Conservation (phyloP, 2,888 invertebrate genomes). For the Lacanobia oleracea region DNA sequence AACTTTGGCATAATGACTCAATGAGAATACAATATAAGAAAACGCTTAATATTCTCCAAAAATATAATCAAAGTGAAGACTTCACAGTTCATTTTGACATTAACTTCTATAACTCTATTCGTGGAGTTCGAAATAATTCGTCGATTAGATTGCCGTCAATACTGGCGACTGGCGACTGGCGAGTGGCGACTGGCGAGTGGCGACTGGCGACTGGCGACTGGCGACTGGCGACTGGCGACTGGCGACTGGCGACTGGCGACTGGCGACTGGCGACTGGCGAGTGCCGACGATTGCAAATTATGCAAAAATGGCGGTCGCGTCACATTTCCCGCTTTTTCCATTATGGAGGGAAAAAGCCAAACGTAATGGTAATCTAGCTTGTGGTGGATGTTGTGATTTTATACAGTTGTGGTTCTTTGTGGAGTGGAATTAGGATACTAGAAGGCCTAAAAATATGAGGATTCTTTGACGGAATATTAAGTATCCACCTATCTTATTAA, state of each 20-base stretch:
- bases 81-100: slow-evolving; percentile 16
- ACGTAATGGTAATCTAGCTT: slow-evolving; percentile 30
- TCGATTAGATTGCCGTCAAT: slow-evolving; percentile 55
- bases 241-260: slow-evolving; percentile 38
- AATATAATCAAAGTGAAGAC: slow-evolving; percentile 21
- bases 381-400: neutral
- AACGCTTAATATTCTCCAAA: slow-evolving; percentile 7
- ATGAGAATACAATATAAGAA: neutral
- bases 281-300: slow-evolving; percentile 60
- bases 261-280: slow-evolving; percentile 36
- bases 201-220: slow-evolving; percentile 35
- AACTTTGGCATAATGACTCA: neutral
- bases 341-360: slow-evolving; percentile 43
- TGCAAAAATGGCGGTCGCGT: slow-evolving; percentile 57
- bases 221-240: slow-evolving; percentile 33
- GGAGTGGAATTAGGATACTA: neutral
- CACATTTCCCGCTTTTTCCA: slow-evolving; percentile 49
- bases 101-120: slow-evolving; percentile 51
- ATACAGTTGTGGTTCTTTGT: neutral
- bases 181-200: slow-evolving; percentile 34
- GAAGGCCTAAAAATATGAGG: neutral
- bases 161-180: slow-evolving; percentile 37
- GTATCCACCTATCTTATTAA: too few relatives aligned
- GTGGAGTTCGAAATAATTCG: slow-evolving; percentile 51
- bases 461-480: neutral